phyloP scores from a whole-genome alignment of 2,797 vertebrate genomes.

The Fundulus diaphanus region DNA sequence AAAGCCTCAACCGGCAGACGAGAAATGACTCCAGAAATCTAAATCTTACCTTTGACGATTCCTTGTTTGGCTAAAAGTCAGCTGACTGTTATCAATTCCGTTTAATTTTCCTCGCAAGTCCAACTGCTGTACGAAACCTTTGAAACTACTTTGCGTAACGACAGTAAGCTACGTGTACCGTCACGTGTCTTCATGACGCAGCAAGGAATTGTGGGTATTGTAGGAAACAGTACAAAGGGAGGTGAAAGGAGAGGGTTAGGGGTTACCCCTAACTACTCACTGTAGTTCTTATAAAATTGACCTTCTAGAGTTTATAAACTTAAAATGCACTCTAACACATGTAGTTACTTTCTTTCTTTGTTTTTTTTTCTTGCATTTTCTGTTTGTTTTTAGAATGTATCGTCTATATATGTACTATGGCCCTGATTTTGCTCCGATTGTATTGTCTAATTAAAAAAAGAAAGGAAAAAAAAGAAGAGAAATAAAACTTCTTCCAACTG shows the following conservation, averaged over 20 bases:
- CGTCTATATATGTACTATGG: no score
- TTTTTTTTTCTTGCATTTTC: no score
- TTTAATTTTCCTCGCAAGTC: conserved; percentile 4
- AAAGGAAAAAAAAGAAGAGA: no score
- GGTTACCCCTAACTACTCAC: no score
- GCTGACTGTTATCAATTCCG: background rate
- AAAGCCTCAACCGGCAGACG: background rate
- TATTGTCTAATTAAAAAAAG: no score
- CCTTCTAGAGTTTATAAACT: no score
- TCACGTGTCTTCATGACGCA: background rate
- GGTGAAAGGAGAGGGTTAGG: no score
- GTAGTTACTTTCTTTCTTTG: no score
- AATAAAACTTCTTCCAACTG: background rate
- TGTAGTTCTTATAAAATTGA: background rate
- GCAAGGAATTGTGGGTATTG: conserved; percentile 54
- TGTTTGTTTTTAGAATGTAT: background rate
- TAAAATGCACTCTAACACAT: no score
- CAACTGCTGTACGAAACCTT: conserved; percentile 48
- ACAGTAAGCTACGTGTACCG: background rate
- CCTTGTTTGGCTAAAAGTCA: background rate
- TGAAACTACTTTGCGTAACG: conserved; percentile 55
- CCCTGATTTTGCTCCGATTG: no score
- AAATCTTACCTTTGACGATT: conserved; percentile 31
- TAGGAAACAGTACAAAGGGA: conserved; percentile 26
- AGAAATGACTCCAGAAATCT: background rate